These are phyloP conservation scores for Eudyptes chrysolophus DNA, from an alignment of 2,113 vertebrate species.

Conservation along the genomic window DNA sequence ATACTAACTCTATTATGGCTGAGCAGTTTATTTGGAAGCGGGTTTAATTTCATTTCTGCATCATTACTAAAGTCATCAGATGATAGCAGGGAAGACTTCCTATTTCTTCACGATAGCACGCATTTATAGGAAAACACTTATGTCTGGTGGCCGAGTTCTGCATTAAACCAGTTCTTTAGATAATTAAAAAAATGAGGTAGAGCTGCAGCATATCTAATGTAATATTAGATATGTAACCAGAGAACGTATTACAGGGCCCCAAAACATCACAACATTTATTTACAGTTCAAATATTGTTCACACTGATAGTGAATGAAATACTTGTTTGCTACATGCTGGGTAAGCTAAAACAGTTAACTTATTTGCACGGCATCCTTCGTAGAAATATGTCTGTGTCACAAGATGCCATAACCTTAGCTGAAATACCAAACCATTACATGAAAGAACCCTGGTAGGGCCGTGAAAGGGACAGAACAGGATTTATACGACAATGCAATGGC, in stretches of 20 bases:
- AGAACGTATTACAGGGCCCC: background rate
- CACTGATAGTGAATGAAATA: background rate
- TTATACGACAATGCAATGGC: background rate
- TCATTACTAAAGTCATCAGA: slow-evolving; percentile 6
- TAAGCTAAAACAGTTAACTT: background rate
- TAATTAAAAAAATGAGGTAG: background rate
- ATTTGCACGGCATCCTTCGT: accelerated
- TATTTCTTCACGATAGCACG: background rate
- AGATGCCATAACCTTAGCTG: background rate
- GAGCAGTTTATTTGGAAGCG: background rate
- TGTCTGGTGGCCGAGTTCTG: background rate
- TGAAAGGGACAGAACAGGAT: background rate
- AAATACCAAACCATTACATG: background rate
- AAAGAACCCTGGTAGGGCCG: background rate
- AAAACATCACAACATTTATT: background rate
- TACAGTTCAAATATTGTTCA: background rate
- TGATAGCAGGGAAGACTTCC: background rate
- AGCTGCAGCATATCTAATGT: background rate
- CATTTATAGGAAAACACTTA: background rate
- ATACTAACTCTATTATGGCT: background rate
- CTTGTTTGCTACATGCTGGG: background rate
- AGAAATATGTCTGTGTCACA: background rate
- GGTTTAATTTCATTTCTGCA: slow-evolving; percentile 32
- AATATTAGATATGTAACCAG: background rate
- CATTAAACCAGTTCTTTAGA: background rate